These are phyloP conservation scores for Stramonita haemastoma DNA, from an alignment of 2,888 invertebrate genomes.

Conservation along the genomic window DNA sequence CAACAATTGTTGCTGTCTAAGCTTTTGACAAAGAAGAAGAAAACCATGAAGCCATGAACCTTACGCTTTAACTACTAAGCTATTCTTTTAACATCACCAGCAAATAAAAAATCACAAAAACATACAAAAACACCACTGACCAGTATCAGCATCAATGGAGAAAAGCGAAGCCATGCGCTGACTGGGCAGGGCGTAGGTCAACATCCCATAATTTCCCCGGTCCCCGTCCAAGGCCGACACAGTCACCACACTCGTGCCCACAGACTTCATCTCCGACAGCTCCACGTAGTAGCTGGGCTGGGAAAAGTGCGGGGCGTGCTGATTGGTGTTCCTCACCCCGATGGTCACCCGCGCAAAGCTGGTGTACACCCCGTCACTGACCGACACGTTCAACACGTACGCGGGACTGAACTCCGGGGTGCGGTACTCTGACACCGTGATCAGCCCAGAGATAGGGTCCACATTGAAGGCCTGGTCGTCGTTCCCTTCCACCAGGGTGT, in stretches of 20 bases:
- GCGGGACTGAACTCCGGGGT: constrained; percentile 84
- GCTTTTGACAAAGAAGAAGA: too few relatives aligned
- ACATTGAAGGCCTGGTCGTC: constrained; percentile 79
- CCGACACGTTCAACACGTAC: constrained; percentile 91
- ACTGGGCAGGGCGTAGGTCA: constrained; percentile 81
- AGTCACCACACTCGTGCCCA: constrained; percentile 86
- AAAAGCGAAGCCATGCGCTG: constrained; percentile 76
- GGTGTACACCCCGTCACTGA: constrained; percentile 96
- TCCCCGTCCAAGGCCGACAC: constrained; percentile 88
- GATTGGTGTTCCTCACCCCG: constrained; percentile 81
- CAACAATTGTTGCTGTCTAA: too few relatives aligned
- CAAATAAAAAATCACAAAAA: not conserved
- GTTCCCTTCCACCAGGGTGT: constrained; percentile 90
- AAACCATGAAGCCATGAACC: too few relatives aligned
- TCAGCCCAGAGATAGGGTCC: constrained; percentile 79
- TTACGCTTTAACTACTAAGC: too few relatives aligned
- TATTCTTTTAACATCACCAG: too few relatives aligned
- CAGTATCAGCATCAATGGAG: constrained; percentile 77
- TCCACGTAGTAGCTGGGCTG: constrained; percentile 87
- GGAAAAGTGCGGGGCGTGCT: constrained; percentile 87
- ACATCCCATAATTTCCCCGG: constrained; percentile 83
- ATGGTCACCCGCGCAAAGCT: constrained; percentile 83
- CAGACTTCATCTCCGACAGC: constrained; percentile 88
- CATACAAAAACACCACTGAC: constrained; percentile 59
- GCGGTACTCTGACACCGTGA: constrained; percentile 86